Evolutionary conservation across 2,113 vertebrate genomes (phyloP).

Genomic region (Silurus glanis): DNA sequence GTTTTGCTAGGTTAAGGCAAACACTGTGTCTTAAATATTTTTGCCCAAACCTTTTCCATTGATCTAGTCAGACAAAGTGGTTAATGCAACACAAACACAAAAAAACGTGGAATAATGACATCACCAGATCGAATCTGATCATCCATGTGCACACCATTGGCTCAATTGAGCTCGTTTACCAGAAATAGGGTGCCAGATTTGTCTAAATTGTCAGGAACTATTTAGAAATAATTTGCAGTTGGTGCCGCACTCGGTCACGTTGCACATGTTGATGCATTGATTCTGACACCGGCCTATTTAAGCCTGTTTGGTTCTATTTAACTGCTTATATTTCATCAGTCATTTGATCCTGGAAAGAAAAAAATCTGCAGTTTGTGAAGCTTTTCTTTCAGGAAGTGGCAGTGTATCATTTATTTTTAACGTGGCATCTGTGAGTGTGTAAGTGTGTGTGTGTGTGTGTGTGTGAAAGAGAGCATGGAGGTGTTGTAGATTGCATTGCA

Average conservation of each 20-base stretch:
- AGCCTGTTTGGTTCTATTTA: background rate
- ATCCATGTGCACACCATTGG: background rate
- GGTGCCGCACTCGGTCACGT: background rate
- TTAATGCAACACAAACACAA: background rate
- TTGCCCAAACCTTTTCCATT: too few species aligned
- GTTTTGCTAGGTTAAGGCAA: background rate
- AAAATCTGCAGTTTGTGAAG: background rate
- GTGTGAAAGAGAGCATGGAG: background rate
- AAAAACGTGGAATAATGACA: background rate
- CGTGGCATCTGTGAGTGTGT: background rate
- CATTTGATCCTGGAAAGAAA: background rate
- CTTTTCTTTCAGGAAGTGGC: constrained; percentile 1
- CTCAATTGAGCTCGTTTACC: background rate
- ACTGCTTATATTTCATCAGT: constrained; percentile 10
- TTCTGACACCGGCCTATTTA: background rate
- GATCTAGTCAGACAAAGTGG: background rate
- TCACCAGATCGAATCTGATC: background rate
- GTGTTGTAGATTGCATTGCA: background rate
- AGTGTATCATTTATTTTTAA: constrained; percentile 15
- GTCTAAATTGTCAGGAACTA: background rate
- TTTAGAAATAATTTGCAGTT: background rate
- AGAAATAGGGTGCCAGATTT: background rate
- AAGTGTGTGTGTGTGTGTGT: background rate
- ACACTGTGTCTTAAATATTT: background rate
- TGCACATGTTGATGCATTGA: background rate